Conservation (phyloP, 2,113 vertebrate species). For the Ciconia boyciana region DNA sequence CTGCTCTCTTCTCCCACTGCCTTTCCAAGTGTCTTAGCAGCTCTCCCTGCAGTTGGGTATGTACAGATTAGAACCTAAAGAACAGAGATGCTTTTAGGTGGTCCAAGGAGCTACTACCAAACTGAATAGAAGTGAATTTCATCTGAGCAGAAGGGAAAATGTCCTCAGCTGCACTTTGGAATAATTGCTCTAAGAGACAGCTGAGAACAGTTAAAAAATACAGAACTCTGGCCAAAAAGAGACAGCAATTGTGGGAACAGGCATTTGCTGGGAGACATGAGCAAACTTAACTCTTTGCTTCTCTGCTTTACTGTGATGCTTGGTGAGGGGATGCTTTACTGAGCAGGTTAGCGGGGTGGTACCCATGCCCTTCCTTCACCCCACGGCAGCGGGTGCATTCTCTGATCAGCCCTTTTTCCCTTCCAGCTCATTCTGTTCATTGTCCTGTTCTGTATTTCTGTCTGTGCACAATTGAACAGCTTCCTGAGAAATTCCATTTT, state of each 20-base stretch:
- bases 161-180: constrained; percentile 29
- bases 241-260: background rate
- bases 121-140: background rate
- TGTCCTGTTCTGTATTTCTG: background rate
- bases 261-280: background rate
- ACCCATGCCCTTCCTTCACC: background rate
- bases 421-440: background rate
- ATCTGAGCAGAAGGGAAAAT: constrained; percentile 34
- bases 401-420: background rate
- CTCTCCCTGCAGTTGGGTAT: background rate
- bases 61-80: background rate
- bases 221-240: constrained; percentile 37
- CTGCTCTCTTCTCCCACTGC: background rate
- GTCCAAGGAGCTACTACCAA: background rate
- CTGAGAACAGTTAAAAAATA: constrained; percentile 44
- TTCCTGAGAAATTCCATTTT: background rate
- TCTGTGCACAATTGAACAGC: background rate
- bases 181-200: constrained; percentile 14
- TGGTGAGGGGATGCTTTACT: background rate
- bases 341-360: background rate
- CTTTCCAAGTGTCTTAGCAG: background rate
- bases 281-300: background rate
- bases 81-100: background rate
- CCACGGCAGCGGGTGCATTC: background rate
- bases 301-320: background rate